phyloP scores from a whole-genome alignment of 2,797 vertebrate genomes.

The Intellagama lesueurii region DNA sequence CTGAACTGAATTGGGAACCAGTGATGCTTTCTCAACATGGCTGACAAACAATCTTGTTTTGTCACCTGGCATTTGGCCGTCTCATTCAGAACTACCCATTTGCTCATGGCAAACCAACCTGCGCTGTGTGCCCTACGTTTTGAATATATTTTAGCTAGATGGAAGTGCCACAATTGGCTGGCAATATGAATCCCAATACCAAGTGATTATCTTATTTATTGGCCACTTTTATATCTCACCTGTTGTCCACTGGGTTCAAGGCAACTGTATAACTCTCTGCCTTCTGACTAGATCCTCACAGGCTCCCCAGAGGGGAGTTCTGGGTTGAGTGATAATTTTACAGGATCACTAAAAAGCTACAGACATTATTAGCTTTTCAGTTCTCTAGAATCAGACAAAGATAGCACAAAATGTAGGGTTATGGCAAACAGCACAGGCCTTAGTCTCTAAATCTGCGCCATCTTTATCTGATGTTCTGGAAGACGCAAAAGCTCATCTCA shows the following conservation, averaged over 20 bases:
- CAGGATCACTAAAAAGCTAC: no score
- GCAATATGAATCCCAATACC: no score
- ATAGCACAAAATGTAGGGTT: no score
- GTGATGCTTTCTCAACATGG: not conserved
- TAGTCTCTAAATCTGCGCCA: no score
- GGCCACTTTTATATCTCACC: not conserved
- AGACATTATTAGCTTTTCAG: no score
- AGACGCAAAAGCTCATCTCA: no score
- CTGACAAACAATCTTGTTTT: not conserved
- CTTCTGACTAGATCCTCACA: not conserved
- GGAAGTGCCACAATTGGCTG: not conserved
- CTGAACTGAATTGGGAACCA: not conserved
- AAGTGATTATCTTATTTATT: no score
- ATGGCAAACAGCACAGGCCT: no score
- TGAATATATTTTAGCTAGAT: not conserved
- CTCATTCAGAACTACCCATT: not conserved
- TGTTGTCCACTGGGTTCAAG: not conserved
- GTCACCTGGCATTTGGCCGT: not conserved
- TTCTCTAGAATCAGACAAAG: no score
- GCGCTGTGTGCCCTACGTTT: not conserved
- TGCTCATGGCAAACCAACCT: not conserved
- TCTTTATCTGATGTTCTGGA: no score
- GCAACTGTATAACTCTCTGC: not conserved
- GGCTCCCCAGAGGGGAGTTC: not conserved
- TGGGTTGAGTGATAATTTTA: no score